phyloP scores from a whole-genome alignment of 2,113 vertebrate species.

The Arvicanthis niloticus region DNA sequence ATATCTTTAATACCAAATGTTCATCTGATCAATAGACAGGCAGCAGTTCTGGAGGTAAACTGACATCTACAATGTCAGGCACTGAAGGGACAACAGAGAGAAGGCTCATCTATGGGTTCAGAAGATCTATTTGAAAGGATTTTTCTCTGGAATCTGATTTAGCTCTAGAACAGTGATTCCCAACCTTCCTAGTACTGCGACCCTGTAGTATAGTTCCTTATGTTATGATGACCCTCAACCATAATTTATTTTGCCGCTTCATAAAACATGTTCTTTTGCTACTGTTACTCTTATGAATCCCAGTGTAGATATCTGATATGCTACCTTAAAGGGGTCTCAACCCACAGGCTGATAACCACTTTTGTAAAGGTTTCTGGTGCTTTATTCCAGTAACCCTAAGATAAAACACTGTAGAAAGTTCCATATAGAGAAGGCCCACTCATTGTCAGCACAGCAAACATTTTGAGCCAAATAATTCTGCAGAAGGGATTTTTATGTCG shows the following conservation, averaged over 20 bases:
- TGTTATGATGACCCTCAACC: neutral
- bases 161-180: neutral
- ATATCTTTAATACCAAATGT: neutral
- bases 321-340: neutral
- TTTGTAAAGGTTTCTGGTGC: neutral
- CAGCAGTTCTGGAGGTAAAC: neutral
- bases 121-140: neutral
- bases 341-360: neutral
- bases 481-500: too few relatives aligned
- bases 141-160: neutral
- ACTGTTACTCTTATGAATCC: neutral
- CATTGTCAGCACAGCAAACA: neutral
- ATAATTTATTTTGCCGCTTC: neutral
- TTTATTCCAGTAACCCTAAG: neutral
- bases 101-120: neutral
- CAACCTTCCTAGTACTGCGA: neutral
- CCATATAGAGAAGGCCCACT: neutral
- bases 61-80: neutral
- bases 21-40: neutral
- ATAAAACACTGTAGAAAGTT: neutral
- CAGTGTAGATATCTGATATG: neutral
- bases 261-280: neutral
- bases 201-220: neutral
- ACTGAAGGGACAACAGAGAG: neutral
- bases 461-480: neutral